phyloP scores from a whole-genome alignment of 2,113 vertebrate genomes.

The Petromus typicus region DNA sequence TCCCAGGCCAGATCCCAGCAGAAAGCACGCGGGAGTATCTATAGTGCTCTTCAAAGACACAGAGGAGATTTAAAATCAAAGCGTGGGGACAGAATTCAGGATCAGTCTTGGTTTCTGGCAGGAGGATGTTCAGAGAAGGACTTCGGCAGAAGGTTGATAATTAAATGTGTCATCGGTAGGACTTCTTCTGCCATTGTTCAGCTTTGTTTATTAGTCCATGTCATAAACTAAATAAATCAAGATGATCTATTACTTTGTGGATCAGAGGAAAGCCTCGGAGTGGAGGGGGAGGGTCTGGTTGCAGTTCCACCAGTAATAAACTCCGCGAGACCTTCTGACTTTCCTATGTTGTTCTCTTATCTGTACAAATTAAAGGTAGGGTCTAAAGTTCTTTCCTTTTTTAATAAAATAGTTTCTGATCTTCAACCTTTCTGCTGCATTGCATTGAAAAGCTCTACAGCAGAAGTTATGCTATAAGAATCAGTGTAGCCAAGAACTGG shows the following conservation, averaged over 20 bases:
- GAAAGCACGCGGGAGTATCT: slow-evolving; percentile 15
- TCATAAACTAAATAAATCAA: slow-evolving; percentile 26
- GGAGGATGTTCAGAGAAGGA: background rate
- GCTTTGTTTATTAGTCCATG: slow-evolving; percentile 8
- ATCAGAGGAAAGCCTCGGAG: background rate
- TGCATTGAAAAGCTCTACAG: background rate
- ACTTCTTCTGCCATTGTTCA: background rate
- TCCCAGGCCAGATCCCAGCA: slow-evolving; percentile 53
- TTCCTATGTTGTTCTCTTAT: background rate
- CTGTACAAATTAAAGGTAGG: background rate
- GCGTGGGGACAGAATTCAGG: background rate
- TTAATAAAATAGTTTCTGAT: slow-evolving; percentile 11
- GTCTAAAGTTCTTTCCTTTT: background rate
- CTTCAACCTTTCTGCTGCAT: background rate
- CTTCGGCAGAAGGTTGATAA: background rate
- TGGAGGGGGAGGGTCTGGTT: background rate
- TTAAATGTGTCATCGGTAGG: background rate
- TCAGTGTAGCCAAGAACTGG: background rate
- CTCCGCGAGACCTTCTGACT: background rate
- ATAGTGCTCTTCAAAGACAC: slow-evolving; percentile 36
- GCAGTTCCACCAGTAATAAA: background rate
- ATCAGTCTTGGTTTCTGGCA: background rate
- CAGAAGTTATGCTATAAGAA: background rate
- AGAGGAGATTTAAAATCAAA: slow-evolving; percentile 25
- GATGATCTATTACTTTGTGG: background rate